Evolutionary conservation across 2,888 invertebrate species (phyloP).

Genomic region (Drosophila neutralis): DNA sequence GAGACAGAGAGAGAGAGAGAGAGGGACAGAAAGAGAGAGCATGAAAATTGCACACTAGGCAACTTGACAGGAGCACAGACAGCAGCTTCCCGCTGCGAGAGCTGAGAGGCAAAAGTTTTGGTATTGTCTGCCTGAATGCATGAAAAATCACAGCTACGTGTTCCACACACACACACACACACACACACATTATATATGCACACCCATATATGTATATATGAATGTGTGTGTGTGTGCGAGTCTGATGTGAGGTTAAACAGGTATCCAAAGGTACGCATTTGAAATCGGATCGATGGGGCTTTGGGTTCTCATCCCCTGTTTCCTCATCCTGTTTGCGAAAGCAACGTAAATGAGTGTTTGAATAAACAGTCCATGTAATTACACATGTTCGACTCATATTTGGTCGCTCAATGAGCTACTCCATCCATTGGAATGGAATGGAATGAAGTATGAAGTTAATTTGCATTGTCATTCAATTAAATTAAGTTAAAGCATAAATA

Average conservation of each 20-base stretch:
- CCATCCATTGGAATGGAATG: background rate
- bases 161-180: background rate
- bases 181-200: slow-evolving; percentile 2
- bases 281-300: slow-evolving; percentile 48
- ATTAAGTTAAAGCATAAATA: background rate
- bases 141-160: slow-evolving; percentile 61
- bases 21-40: background rate
- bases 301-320: slow-evolving; percentile 23
- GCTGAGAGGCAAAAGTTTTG: slow-evolving; percentile 39
- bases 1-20: background rate
- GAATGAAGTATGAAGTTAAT: background rate
- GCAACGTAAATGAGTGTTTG: background rate
- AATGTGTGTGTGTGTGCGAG: slow-evolving; percentile 7
- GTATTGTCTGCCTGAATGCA: slow-evolving; percentile 49
- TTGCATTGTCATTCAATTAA: background rate
- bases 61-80: slow-evolving; percentile 57
- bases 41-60: slow-evolving; percentile 43
- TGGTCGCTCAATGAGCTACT: background rate
- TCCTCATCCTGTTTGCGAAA: background rate
- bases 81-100: slow-evolving; percentile 28
- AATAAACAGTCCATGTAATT: background rate
- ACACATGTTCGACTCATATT: background rate
- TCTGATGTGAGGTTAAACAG: slow-evolving; percentile 39
- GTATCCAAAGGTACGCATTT: slow-evolving; percentile 35
- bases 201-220: slow-evolving; percentile 4